Conservation (phyloP, 2,797 vertebrate genomes). For the Benthosema pterotum region DNA sequence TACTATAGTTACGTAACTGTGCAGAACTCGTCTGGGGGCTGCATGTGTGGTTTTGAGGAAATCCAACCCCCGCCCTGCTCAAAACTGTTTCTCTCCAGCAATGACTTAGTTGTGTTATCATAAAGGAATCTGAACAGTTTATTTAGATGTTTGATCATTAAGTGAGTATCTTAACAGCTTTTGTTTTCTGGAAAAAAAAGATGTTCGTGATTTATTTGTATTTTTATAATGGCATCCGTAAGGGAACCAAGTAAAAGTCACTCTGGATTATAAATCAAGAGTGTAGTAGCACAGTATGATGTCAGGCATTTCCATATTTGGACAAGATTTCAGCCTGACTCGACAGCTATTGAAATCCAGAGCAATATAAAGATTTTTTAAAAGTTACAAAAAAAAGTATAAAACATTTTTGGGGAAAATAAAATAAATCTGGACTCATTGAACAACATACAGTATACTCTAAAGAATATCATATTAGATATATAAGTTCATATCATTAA, state of each 20-base stretch:
- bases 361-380: conserved; percentile 30
- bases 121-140: background rate
- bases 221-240: background rate
- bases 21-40: conserved; percentile 14
- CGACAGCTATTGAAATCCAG: too few relatives aligned
- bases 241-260: conserved; percentile 13
- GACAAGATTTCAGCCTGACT: too few relatives aligned
- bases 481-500: conserved; percentile 53
- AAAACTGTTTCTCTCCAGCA: background rate
- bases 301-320: too few relatives aligned
- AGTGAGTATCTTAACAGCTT: background rate
- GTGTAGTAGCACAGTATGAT: too few relatives aligned
- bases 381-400: conserved; percentile 8
- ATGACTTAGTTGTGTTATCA: background rate
- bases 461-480: conserved; percentile 54
- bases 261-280: too few relatives aligned
- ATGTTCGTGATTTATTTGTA: background rate
- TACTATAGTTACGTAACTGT: conserved; percentile 43
- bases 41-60: conserved; percentile 36
- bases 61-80: conserved; percentile 6
- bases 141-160: background rate
- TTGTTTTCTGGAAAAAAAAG: conserved; percentile 8
- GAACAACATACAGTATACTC: conserved; percentile 11
- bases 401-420: too few relatives aligned
- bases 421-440: conserved; percentile 14